Evolutionary conservation across 2,888 invertebrate species (phyloP), one percentile per base, ranked within the genome.

Genomic region (Marronus borbonicus): DNA sequence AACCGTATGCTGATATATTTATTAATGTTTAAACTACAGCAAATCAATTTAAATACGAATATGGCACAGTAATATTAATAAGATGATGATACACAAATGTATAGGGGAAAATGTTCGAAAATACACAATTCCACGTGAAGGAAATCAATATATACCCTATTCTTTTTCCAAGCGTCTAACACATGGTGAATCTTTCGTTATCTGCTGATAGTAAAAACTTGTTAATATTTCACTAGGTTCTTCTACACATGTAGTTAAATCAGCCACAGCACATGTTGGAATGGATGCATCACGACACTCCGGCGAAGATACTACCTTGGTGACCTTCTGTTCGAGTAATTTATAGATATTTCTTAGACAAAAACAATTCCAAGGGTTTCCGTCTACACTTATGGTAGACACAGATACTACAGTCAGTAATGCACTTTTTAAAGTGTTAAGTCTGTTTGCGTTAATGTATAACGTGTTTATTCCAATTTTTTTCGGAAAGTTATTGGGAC

Each of bases 311-410:
- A 36, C 3, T 5, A 76, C 58, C 3, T 50, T 39, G 3, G 20
- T 24, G 20, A 3, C n/a, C 31, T 55, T 17, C 10, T 39, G 17
- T 62, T 76, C 68, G 7, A 66, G 28, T 5, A 66, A 55, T 39
- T 49, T 68, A 12, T 65, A 20, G 28, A 66, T 31, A 24, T 70
- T 50, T n/a, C 76, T 69, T 12, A n/a, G 66, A 39, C 78, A 78
- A 24, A 44, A 69, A 52, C 78, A 78, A 31, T 78, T 60, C 76
- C 68, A 76, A 5, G 78, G 78, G 62, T 78, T 78, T 28, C 78
- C 78, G 50, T 78, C 78, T 17, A 76, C 52, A 31, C 39, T 62
- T 12, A 78, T 39, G 24, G 24, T 62, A 24, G 36, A 8, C 20
- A 78, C 31, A 2, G 24, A 44, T 12, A 76, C 10, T 39, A 20